These are phyloP conservation scores for Chloropsis hardwickii DNA, from an alignment of 2,113 vertebrate genomes.

Conservation along the genomic window DNA sequence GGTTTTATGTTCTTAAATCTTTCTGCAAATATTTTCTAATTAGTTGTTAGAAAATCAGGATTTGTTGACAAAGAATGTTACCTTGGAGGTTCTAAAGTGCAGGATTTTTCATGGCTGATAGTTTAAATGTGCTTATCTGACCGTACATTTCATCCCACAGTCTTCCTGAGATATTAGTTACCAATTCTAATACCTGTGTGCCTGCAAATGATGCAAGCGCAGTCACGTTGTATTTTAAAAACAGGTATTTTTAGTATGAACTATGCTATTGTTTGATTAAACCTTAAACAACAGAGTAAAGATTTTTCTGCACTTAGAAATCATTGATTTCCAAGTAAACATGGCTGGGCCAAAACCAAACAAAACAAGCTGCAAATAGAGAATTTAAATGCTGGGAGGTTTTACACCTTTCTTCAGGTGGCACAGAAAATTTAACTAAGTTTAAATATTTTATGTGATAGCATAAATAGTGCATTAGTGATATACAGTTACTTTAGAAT, in stretches of 20 bases:
- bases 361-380: neutral
- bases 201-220: neutral
- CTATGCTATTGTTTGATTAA: neutral
- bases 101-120: neutral
- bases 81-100: neutral
- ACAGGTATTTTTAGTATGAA: neutral
- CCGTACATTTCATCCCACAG: neutral
- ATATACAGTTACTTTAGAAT: neutral
- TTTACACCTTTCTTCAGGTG: neutral
- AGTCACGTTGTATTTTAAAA: neutral
- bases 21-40: neutral
- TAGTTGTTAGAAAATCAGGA: neutral
- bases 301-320: neutral
- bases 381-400: neutral
- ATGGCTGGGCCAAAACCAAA: neutral
- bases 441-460: neutral
- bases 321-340: neutral
- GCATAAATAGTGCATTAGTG: neutral
- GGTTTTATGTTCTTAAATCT: neutral
- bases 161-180: neutral
- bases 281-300: neutral
- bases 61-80: neutral
- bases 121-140: neutral
- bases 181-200: neutral
- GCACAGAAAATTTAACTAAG: neutral